Evolutionary conservation across 92 coral and sea anemone species (phyloP), one percentile per base, ranked within the genome.

Genomic region (Paramuricea clavata): DNA sequence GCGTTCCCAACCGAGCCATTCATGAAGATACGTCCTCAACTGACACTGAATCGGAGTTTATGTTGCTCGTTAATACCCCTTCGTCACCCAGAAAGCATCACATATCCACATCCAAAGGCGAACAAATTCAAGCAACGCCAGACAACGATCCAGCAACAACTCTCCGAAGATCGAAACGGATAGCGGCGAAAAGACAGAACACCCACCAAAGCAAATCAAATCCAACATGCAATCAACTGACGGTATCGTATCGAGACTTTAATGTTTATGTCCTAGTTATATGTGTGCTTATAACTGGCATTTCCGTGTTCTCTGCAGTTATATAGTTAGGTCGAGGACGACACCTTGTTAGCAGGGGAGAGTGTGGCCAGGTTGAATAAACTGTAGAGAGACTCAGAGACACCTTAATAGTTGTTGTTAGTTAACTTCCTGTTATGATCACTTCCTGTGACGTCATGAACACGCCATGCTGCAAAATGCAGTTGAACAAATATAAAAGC

Each of bases 261-360:
- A 54, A 44, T 78, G 70, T 78, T 54, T 78, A 54, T 78, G 83
- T 78, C 50, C 31, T 78, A 31, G 83, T 30, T 49, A 23, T 78
- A 52, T 78, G 83, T 69, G 28, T 69, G 28, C 64, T 78, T 15
- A 28, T 78, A 57, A 32, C 59, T 78, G 35, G 83, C 83, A 78
- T 54, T 69, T 54, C 33, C 35, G 23, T 49, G 64, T 76, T 76
- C 22, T 76, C 41, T 34, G 60, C 42, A 76, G 62, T 43, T 36
- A n/a, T 76, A 49, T 23, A 41, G 79, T 69, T 64, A 68, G 59
- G 90, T 90, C 83, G 87, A 78, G 87, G 90, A 86, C 90, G 93
- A 90, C 90, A 86, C 44, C 56, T 50, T 31, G 23, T 68, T 68
- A 90, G 90, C 85, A 74, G 85, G 81, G 88, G 88, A 88, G 89